phyloP scores from a whole-genome alignment of 1,140 invertebrate genomes.

The Scaptomyza graminum region DNA sequence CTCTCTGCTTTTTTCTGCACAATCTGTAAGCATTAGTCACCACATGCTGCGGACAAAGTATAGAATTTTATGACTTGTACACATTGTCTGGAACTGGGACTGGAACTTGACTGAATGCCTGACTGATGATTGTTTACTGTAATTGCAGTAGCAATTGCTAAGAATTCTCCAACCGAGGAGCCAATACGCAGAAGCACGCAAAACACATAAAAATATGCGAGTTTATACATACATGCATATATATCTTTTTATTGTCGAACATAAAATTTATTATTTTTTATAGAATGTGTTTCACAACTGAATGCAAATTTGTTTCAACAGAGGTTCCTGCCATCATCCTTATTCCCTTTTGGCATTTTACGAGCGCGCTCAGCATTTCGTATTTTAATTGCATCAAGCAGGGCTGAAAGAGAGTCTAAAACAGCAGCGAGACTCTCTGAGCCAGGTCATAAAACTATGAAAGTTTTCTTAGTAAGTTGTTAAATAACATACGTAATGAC shows the following conservation, averaged over 20 bases:
- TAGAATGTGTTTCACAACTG: conserved; percentile 82
- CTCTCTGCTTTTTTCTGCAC: conserved; percentile 6
- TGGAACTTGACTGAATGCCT: conserved; percentile 37
- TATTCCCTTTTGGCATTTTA: conserved; percentile 46
- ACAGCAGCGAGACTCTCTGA: conserved; percentile 12
- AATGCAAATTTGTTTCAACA: conserved; percentile 68
- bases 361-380: conserved; percentile 47
- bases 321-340: background rate
- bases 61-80: conserved; percentile 49
- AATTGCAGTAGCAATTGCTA: conserved; percentile 76
- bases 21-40: conserved; percentile 37
- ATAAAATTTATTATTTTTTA: conserved; percentile 82
- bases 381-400: conserved; percentile 66
- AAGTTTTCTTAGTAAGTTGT: conserved; percentile 62
- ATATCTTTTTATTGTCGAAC: conserved; percentile 70
- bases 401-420: background rate
- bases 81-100: conserved; percentile 48
- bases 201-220: conserved; percentile 74
- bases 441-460: conserved; percentile 56
- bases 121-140: conserved; percentile 74
- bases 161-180: conserved; percentile 28
- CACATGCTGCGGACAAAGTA: conserved; percentile 28
- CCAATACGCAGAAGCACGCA: conserved; percentile 53
- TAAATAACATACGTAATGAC: conserved; percentile 72
- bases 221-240: conserved; percentile 2